Evolutionary conservation across 35 echinoderm and acorn worm genomes (phyloP).

Genomic region (Amphiura filiformis): DNA sequence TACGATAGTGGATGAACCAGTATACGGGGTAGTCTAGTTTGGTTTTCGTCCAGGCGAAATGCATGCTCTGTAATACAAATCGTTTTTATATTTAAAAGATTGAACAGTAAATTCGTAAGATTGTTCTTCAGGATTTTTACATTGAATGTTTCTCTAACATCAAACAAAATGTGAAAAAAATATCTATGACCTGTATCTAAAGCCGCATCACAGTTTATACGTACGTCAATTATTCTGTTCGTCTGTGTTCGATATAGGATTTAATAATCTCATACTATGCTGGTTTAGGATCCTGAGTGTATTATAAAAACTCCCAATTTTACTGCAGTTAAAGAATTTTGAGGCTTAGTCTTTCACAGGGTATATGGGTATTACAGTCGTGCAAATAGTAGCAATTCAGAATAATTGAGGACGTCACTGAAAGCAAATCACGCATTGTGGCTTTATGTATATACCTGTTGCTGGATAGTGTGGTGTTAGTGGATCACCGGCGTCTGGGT

Average conservation of each 20-base stretch:
- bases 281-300: not conserved
- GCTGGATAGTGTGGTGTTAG: slow-evolving; percentile 77
- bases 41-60: slow-evolving; percentile 42
- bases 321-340: not conserved
- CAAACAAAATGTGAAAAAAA: too few species aligned
- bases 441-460: slow-evolving; percentile 67
- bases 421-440: too few species aligned
- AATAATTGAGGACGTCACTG: too few species aligned
- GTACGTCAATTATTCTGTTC: not conserved
- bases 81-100: not conserved
- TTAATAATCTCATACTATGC: too few species aligned
- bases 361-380: too few species aligned
- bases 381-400: too few species aligned
- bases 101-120: not conserved
- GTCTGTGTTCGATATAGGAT: not conserved
- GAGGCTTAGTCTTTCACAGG: too few species aligned
- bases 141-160: too few species aligned
- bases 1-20: slow-evolving; percentile 67
- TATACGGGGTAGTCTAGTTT: slow-evolving; percentile 27
- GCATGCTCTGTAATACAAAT: slow-evolving; percentile 26
- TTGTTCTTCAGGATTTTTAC: not conserved
- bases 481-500: slow-evolving; percentile 48
- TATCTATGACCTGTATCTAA: too few species aligned
- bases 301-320: not conserved
- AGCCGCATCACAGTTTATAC: not conserved